Evolutionary conservation across 2,113 vertebrate genomes (phyloP).

Genomic region (Perccottus glenii): DNA sequence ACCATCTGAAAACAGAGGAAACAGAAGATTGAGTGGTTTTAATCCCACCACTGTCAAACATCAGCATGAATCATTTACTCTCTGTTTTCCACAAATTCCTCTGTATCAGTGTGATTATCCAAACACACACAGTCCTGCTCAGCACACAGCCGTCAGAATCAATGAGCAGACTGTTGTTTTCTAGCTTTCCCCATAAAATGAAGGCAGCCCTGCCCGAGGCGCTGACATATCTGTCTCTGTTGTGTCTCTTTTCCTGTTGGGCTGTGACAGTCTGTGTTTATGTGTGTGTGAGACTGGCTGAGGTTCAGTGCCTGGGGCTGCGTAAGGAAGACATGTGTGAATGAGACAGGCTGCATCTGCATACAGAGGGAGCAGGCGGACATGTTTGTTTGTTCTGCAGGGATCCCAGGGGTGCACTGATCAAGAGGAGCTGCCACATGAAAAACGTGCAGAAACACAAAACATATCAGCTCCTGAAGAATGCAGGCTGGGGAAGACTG

Average conservation of each 20-base stretch:
- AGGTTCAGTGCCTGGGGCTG: conserved; percentile 56
- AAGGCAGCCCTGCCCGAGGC: conserved; percentile 61
- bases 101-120: conserved; percentile 54
- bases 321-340: conserved; percentile 44
- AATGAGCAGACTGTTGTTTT: conserved; percentile 50
- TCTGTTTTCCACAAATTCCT: conserved; percentile 34
- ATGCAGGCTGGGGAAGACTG: too few relatives aligned
- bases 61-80: conserved; percentile 41
- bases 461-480: neutral
- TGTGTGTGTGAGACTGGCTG: conserved; percentile 25
- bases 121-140: conserved; percentile 51
- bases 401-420: conserved; percentile 51
- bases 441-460: conserved; percentile 24
- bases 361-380: conserved; percentile 30
- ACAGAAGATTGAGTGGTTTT: conserved; percentile 43
- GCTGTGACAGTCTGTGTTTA: conserved; percentile 42
- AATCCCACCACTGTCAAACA: conserved; percentile 35
- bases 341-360: conserved; percentile 58
- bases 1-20: conserved; percentile 20
- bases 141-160: conserved; percentile 59
- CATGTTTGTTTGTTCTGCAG: conserved; percentile 51
- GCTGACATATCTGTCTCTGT: conserved; percentile 62
- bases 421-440: conserved; percentile 57
- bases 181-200: conserved; percentile 46
- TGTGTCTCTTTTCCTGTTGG: conserved; percentile 41